Conservation (phyloP, 2,797 vertebrate genomes). For the Choloepus didactylus region DNA sequence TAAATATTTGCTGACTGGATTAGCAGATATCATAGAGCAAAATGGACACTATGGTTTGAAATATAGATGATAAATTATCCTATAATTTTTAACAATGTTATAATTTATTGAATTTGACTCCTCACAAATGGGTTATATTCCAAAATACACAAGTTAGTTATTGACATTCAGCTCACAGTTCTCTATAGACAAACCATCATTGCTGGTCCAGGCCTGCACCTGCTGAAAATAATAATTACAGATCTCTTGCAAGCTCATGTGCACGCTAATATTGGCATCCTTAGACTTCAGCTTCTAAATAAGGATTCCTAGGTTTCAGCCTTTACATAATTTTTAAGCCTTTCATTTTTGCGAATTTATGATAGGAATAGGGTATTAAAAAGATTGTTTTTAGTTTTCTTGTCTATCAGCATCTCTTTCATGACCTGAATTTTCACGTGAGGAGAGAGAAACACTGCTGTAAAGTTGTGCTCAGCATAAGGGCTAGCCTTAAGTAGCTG, state of each 20-base stretch:
- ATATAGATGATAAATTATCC: constrained; percentile 11
- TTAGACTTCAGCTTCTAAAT: constrained; percentile 14
- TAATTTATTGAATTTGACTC: background rate
- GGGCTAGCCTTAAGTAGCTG: background rate
- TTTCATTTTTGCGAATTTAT: constrained; percentile 35
- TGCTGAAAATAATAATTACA: background rate
- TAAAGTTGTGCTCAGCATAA: background rate
- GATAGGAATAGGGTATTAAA: background rate
- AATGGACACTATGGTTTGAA: constrained; percentile 12
- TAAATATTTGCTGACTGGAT: background rate
- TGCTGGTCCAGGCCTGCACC: background rate
- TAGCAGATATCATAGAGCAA: background rate
- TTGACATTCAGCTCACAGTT: background rate
- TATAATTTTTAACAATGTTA: constrained; percentile 30
- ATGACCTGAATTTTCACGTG: background rate
- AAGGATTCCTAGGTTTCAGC: background rate
- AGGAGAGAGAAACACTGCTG: background rate
- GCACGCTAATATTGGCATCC: background rate
- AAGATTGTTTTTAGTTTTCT: constrained; percentile 9
- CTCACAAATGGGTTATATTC: background rate
- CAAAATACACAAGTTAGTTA: constrained; percentile 34
- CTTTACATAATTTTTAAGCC: background rate
- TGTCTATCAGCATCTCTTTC: background rate
- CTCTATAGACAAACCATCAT: background rate
- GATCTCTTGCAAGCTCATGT: background rate